Conservation (phyloP, 2,888 invertebrate species). For the Panorpa germanica region DNA sequence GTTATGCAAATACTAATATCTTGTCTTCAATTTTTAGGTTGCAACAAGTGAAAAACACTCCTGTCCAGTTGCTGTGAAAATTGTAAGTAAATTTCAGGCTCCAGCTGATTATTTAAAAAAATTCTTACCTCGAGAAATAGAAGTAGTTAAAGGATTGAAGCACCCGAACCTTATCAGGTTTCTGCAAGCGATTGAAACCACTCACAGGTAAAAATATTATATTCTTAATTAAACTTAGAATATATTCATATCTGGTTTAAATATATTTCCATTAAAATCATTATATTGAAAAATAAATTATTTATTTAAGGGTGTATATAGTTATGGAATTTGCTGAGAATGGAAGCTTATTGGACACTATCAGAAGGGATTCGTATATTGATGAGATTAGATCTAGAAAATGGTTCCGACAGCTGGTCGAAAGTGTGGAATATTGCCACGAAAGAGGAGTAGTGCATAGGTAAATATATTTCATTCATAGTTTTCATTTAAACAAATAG, state of each 20-base stretch:
- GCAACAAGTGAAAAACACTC: slow-evolving; percentile 55
- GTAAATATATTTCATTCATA: slow-evolving; percentile 22
- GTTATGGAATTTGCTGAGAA: slow-evolving; percentile 72
- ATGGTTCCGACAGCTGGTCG: slow-evolving; percentile 54
- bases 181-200: slow-evolving; percentile 69
- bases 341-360: slow-evolving; percentile 58
- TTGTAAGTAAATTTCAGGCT: slow-evolving; percentile 65
- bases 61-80: slow-evolving; percentile 62
- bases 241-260: neutral
- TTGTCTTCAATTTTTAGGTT: slow-evolving; percentile 33
- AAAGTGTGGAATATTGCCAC: slow-evolving; percentile 62
- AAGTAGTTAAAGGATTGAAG: slow-evolving; percentile 61
- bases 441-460: slow-evolving; percentile 62
- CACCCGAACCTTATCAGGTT: slow-evolving; percentile 66
- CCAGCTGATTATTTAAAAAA: slow-evolving; percentile 64
- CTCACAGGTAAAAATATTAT: slow-evolving; percentile 39
- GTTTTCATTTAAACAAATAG: slow-evolving; percentile 2
- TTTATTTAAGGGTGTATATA: slow-evolving; percentile 45
- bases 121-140: slow-evolving; percentile 65
- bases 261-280: neutral
- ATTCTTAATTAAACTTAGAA: slow-evolving; percentile 2
- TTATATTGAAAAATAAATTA: neutral
- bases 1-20: slow-evolving; percentile 12
- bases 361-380: slow-evolving; percentile 49
- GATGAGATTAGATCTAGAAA: slow-evolving; percentile 46